Conservation (phyloP, 2,888 invertebrate genomes). For the Luperina testacea region DNA sequence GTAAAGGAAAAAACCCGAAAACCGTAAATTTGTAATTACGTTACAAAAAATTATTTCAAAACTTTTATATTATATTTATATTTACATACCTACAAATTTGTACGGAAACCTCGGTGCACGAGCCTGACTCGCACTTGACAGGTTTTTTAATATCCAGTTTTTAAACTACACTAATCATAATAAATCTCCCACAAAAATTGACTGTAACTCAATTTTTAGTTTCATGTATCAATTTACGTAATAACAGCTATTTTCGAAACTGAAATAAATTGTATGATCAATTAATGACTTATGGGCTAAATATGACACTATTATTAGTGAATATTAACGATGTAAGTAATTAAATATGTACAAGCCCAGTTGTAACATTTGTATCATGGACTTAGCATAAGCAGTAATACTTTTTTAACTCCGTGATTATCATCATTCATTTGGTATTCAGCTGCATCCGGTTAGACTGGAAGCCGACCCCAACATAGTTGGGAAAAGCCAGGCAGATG, state of each 20-base stretch:
- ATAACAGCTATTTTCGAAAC: conserved; percentile 29
- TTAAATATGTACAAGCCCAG: not conserved
- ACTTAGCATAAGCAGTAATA: not conserved
- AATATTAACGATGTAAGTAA: conserved; percentile 14
- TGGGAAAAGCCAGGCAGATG: too few species aligned
- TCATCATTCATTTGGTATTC: too few species aligned
- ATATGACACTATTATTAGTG: conserved; percentile 45
- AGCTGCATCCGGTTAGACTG: too few species aligned
- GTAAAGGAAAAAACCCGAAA: too few species aligned
- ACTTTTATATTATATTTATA: too few species aligned
- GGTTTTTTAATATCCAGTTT: not conserved
- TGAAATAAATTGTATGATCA: conserved; percentile 33
- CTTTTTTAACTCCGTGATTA: not conserved
- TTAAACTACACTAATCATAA: not conserved
- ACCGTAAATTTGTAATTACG: too few species aligned
- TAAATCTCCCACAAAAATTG: conserved; percentile 25
- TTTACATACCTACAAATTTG: too few species aligned
- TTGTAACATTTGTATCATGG: not conserved
- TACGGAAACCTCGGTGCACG: too few species aligned
- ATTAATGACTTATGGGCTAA: conserved; percentile 41
- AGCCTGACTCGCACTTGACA: too few species aligned
- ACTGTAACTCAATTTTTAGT: conserved; percentile 18
- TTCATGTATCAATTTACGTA: conserved; percentile 26
- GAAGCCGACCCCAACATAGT: too few species aligned
- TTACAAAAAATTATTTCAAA: too few species aligned